Evolutionary conservation across 2,113 vertebrate genomes (phyloP).

Genomic region (Notothenia coriiceps): DNA sequence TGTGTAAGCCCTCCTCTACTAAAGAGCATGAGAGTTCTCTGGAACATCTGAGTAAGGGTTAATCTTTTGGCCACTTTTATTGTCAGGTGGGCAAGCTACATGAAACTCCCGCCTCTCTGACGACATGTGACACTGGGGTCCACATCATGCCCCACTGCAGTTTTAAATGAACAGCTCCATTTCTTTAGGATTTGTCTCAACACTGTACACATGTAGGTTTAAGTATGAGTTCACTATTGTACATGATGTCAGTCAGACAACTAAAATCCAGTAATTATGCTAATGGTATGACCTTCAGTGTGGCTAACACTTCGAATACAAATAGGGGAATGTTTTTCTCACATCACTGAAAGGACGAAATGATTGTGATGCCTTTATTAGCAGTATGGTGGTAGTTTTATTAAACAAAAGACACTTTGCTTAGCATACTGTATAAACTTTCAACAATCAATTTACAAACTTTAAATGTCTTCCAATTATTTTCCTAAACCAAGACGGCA

Average conservation of each 20-base stretch:
- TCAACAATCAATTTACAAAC: not conserved
- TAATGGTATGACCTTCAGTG: not conserved
- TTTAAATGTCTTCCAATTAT: not conserved
- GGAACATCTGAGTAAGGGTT: conserved; percentile 64
- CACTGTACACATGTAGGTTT: not conserved
- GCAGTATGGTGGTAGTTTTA: not conserved
- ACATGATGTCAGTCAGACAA: not conserved
- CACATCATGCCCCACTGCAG: not conserved
- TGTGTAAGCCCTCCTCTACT: conserved; percentile 51
- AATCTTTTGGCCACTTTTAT: conserved; percentile 43
- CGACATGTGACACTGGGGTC: conserved; percentile 21
- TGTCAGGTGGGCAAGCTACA: conserved; percentile 44
- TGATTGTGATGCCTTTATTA: not conserved
- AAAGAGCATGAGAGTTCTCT: conserved; percentile 46
- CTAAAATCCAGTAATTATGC: not conserved
- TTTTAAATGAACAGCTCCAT: not conserved
- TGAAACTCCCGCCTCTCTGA: conserved; percentile 26
- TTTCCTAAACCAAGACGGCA: not conserved
- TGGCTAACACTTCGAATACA: not conserved
- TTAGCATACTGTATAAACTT: not conserved
- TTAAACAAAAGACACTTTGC: no score
- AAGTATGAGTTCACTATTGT: not conserved
- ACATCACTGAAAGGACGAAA: not conserved
- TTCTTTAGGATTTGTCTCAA: not conserved
- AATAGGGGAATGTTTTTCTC: no score